phyloP scores from a whole-genome alignment of 1,140 invertebrate species.

The Paraescarpia echinospica region DNA sequence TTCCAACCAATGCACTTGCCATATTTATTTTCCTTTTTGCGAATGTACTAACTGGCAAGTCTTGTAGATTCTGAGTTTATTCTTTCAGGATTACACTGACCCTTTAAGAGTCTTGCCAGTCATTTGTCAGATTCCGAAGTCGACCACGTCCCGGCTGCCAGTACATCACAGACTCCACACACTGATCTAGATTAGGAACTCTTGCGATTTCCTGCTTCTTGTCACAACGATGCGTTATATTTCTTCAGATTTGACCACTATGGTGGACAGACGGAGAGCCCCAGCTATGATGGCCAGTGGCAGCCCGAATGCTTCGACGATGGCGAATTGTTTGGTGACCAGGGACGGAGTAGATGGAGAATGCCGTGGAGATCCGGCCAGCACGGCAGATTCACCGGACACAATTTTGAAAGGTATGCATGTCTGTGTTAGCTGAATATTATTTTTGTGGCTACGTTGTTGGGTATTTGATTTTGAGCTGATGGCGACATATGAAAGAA shows the following conservation, averaged over 20 bases:
- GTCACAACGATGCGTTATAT: neutral
- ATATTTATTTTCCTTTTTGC: neutral
- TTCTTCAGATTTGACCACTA: slow-evolving; percentile 1
- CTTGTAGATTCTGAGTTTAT: neutral
- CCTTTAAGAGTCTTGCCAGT: neutral
- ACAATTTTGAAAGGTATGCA: neutral
- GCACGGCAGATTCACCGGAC: neutral
- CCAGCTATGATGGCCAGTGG: neutral
- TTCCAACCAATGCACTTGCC: neutral
- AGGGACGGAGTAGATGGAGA: neutral
- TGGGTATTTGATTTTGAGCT: no score
- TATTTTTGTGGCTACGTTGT: no score
- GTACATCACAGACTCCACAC: neutral
- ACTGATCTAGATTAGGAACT: neutral
- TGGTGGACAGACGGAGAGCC: neutral
- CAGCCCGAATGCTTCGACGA: neutral
- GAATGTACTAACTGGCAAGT: neutral
- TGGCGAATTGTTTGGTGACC: neutral
- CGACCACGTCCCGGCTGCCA: neutral
- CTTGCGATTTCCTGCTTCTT: neutral
- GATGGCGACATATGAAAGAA: no score
- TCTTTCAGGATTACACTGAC: neutral
- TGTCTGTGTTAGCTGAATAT: no score
- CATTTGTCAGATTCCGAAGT: neutral
- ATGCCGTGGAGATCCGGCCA: neutral